These are phyloP conservation scores for Scomber japonicus DNA, from an alignment of 2,113 vertebrate species.

Conservation along the genomic window DNA sequence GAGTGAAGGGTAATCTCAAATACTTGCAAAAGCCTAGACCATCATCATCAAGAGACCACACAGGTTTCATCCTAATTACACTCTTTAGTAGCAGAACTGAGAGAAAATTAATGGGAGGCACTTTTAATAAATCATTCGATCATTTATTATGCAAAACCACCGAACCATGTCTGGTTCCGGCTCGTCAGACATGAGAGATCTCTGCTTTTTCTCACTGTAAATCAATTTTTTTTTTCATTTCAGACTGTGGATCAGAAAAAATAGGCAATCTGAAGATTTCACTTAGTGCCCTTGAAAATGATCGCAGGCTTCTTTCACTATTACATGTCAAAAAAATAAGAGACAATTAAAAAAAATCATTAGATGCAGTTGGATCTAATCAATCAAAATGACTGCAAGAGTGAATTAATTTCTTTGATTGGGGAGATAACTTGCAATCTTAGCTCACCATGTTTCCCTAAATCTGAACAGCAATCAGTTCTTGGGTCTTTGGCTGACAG, in stretches of 20 bases:
- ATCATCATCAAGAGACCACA: background rate
- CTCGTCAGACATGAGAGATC: background rate
- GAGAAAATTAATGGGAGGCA: too few species aligned
- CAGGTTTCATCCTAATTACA: background rate
- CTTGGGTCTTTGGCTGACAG: background rate
- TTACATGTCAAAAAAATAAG: background rate
- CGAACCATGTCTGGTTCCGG: background rate
- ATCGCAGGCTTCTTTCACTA: background rate
- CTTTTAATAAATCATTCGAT: background rate
- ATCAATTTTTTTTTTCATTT: background rate
- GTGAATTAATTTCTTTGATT: background rate
- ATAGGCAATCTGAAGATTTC: background rate
- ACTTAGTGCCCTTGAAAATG: background rate
- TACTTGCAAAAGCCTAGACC: background rate
- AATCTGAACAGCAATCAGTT: background rate
- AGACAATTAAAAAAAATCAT: too few species aligned
- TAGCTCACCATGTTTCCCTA: background rate
- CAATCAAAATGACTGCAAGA: background rate
- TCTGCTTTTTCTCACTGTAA: background rate
- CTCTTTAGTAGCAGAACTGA: background rate
- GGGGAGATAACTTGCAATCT: background rate
- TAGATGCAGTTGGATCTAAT: background rate
- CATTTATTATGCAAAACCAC: background rate
- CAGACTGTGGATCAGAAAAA: background rate
- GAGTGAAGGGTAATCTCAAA: conserved; percentile 17